Percentiles rank a stretch among this genome's conserved stretches.
These are phyloP conservation scores for Heliangelus exortis DNA, from an alignment of 2,797 vertebrate species.

Conservation along the genomic window DNA sequence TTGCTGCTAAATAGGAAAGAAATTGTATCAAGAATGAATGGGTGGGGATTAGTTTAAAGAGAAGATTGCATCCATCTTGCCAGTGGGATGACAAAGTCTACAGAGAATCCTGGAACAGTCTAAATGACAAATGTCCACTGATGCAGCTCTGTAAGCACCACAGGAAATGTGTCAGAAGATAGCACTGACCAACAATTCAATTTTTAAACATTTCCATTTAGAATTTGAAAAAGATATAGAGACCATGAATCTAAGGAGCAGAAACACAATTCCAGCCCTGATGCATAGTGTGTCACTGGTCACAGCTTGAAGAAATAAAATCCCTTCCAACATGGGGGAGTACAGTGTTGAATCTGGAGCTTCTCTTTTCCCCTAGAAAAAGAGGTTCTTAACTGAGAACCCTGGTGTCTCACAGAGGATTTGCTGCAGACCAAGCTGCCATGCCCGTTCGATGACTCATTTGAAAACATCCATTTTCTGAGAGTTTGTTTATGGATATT, in stretches of 20 bases:
- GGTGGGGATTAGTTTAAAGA: neutral
- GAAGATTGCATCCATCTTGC: neutral
- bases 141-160: constrained; percentile 21
- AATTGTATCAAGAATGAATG: neutral
- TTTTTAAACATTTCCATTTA: constrained; percentile 46
- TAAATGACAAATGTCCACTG: constrained; percentile 34
- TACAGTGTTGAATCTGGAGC: neutral
- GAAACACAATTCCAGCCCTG: neutral
- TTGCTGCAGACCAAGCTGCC: neutral
- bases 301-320: neutral
- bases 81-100: neutral
- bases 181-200: neutral
- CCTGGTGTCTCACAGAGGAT: neutral
- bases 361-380: neutral
- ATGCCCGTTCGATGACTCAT: constrained; percentile 52
- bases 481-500: constrained; percentile 69
- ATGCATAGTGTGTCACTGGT: neutral
- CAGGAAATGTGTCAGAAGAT: constrained; percentile 26
- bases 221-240: neutral
- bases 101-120: neutral
- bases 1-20: neutral
- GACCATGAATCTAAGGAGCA: neutral
- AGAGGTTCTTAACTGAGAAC: neutral
- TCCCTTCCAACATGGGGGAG: neutral
- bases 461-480: constrained; percentile 63